Evolutionary conservation across 2,888 invertebrate genomes (phyloP).

Genomic region (Nymphalis c-album): DNA sequence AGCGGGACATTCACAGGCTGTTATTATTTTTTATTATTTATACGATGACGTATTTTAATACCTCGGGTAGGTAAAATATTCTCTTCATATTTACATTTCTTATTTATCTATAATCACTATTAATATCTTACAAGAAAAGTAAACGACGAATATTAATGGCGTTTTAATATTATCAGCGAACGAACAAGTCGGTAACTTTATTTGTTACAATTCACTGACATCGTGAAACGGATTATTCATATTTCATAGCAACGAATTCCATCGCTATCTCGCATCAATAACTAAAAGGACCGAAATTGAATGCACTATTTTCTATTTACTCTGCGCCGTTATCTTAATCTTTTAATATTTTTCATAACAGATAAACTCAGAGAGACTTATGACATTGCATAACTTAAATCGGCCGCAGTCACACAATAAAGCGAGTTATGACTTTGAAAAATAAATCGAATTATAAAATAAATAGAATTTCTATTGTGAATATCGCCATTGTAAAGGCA

Average conservation of each 20-base stretch:
- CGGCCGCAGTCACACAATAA: conserved; percentile 42
- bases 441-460: conserved; percentile 54
- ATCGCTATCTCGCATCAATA: conserved; percentile 23
- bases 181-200: background rate
- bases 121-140: too few relatives aligned
- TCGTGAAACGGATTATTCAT: conserved; percentile 10
- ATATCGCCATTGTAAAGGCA: conserved; percentile 41
- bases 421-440: conserved; percentile 50
- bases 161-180: conserved; percentile 9
- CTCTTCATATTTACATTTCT: too few relatives aligned
- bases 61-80: too few relatives aligned
- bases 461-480: conserved; percentile 48
- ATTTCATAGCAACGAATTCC: conserved; percentile 23
- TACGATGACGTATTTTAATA: too few relatives aligned
- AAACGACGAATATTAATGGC: background rate
- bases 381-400: conserved; percentile 55
- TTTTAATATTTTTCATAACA: conserved; percentile 58
- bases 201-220: background rate
- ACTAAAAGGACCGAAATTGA: conserved; percentile 25
- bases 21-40: too few relatives aligned
- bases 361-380: conserved; percentile 53
- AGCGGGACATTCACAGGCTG: too few relatives aligned
- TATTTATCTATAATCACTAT: too few relatives aligned
- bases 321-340: conserved; percentile 58
- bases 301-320: conserved; percentile 23